phyloP scores from a whole-genome alignment of 1,140 invertebrate genomes.

The Zaprionus davidi region DNA sequence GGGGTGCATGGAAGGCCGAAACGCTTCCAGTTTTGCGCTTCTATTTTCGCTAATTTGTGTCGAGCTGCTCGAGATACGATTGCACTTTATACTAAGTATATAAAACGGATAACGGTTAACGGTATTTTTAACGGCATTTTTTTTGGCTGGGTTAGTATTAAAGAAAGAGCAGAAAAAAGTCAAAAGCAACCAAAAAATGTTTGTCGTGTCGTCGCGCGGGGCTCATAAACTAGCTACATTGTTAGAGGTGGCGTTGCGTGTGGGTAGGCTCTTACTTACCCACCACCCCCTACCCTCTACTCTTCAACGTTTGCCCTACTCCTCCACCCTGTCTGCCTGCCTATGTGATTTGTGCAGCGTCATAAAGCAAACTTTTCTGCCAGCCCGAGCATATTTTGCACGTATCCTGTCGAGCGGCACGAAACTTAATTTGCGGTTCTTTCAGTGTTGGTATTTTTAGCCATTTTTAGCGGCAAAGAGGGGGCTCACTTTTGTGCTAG shows the following conservation, averaged over 20 bases:
- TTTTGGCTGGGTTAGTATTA: conserved; percentile 22
- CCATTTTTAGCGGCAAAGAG: conserved; percentile 1
- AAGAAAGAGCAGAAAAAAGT: conserved; percentile 16
- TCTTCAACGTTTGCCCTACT: too few species aligned
- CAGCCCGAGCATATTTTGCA: conserved; percentile 34
- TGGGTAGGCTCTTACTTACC: neutral
- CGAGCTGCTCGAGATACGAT: conserved; percentile 3
- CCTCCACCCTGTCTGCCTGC: neutral
- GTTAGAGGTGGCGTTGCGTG: conserved; percentile 42
- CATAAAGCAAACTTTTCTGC: conserved; percentile 51
- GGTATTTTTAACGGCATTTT: neutral
- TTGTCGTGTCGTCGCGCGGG: conserved; percentile 60
- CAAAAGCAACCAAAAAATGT: conserved; percentile 55
- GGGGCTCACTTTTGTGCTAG: neutral
- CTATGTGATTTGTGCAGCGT: conserved; percentile 41
- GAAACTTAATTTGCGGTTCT: conserved; percentile 60
- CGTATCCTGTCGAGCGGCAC: conserved; percentile 32
- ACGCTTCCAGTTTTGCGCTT: neutral
- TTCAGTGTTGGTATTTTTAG: conserved; percentile 33
- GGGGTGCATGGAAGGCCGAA: neutral
- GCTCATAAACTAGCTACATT: conserved; percentile 59
- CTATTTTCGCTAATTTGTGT: neutral
- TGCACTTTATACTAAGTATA: neutral
- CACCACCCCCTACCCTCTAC: neutral
- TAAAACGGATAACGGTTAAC: conserved; percentile 39